phyloP scores from a whole-genome alignment of 2,113 vertebrate genomes.

The Chaetura pelagica region DNA sequence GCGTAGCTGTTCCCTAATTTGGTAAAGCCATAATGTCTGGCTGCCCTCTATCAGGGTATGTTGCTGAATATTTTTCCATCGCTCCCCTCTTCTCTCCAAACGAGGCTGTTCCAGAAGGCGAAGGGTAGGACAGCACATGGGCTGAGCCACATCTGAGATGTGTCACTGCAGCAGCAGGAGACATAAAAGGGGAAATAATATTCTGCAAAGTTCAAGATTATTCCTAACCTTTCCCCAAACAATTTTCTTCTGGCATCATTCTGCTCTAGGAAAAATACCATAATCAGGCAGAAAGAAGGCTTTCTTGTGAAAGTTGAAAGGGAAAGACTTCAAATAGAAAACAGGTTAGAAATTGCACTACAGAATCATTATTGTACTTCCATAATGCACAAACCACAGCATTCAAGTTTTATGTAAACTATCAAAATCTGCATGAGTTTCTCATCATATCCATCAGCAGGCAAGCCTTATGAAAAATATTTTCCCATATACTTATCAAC shows the following conservation, averaged over 20 bases:
- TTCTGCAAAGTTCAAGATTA: not conserved
- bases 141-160: not conserved
- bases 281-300: not conserved
- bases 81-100: not conserved
- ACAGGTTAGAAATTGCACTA: not conserved
- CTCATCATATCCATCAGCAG: not conserved
- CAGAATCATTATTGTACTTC: not conserved
- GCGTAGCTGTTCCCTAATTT: not conserved
- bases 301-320: constrained; percentile 27
- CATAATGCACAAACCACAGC: not conserved
- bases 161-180: not conserved
- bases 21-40: not conserved
- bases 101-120: not conserved
- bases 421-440: not conserved
- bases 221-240: not conserved
- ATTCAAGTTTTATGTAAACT: not conserved
- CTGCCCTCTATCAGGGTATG: not conserved
- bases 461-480: not conserved
- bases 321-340: constrained; percentile 10
- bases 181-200: not conserved
- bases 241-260: not conserved
- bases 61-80: not conserved
- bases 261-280: not conserved
- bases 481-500: not conserved
- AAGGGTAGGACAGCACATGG: not conserved